phyloP scores from a whole-genome alignment of 2,113 vertebrate genomes.

The Gila orcuttii region DNA sequence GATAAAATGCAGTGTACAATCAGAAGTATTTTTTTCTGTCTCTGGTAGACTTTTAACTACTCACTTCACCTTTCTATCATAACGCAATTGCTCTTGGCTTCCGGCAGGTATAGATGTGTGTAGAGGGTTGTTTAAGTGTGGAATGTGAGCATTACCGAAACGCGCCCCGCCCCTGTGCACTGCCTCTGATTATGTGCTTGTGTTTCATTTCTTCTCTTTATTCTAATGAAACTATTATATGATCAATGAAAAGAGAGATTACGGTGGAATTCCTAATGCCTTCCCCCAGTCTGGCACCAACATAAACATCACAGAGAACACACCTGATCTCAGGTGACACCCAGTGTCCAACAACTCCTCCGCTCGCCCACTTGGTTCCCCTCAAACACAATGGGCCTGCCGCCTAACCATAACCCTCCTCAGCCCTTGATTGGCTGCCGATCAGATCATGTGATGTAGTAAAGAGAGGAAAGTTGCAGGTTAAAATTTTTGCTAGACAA shows the following conservation, averaged over 20 bases:
- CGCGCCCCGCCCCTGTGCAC: conserved; percentile 34
- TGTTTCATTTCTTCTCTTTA: conserved; percentile 56
- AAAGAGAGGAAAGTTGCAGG: not conserved
- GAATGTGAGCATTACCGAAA: conserved; percentile 58
- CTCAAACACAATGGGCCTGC: conserved; percentile 48
- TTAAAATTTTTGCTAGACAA: conserved; percentile 42
- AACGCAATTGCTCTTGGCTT: not conserved
- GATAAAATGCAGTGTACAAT: not conserved
- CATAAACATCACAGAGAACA: conserved; percentile 41
- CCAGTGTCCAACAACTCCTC: conserved; percentile 42
- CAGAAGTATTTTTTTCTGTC: not conserved
- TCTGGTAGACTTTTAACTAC: not conserved
- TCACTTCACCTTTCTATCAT: not conserved
- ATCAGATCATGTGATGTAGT: conserved; percentile 34
- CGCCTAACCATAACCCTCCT: conserved; percentile 44
- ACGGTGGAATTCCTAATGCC: conserved; percentile 41
- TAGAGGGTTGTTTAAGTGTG: conserved; percentile 11
- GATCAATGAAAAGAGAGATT: conserved; percentile 51
- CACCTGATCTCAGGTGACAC: conserved; percentile 46
- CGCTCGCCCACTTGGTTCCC: conserved; percentile 46
- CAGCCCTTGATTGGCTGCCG: conserved; percentile 22
- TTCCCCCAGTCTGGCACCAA: conserved; percentile 38
- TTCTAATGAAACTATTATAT: conserved; percentile 56
- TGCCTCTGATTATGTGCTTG: conserved; percentile 55
- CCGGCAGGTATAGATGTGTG: conserved; percentile 27